Evolutionary conservation across 2,113 vertebrate genomes (phyloP), one percentile per base, ranked within the genome.

Genomic region (Rhinogobius similis): DNA sequence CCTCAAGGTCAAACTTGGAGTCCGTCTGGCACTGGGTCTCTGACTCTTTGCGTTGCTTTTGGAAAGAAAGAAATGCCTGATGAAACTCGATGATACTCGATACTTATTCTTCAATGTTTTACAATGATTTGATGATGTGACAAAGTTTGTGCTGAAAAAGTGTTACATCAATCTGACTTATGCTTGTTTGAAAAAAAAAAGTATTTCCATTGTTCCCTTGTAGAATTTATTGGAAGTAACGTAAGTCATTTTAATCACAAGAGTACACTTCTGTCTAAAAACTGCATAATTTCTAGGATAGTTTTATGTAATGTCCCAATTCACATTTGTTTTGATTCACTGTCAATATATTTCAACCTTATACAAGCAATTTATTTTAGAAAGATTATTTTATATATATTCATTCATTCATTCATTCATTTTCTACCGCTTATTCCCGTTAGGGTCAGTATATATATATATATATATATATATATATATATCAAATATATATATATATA

Each of bases 11-110:
- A 26, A 94, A 97, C 88, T 97, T 98, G 84, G 67, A 92, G 81
- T 99, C 96, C 2, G 96, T 98, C 90, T 98, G 97, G 90, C 96
- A 98, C 84, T 98, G 96, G 0, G 96, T 98, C 92, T 98, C 97
- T 0, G 96, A 99, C 82, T 99, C 97, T 73, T 98, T 98, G 52
- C 96, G 89, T 88, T 97, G 96, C 98, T 99, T 73, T 41, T 55
- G 69, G 32, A 50, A 36, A 55, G n/a, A 27, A 61, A 27, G 36
- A 14, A 36, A 64, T 32, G 38, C 65, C 2, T 14, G 4, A 1
- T 13, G 10, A 29, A 26, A 44, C 9, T 26, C 8, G 32, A n/a
- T n/a, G n/a, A n/a, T n/a, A n/a, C n/a, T n/a, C n/a, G n/a, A n/a
- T n/a, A n/a, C n/a, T n/a, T n/a, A n/a, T n/a, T n/a, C n/a, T 5